Conservation (phyloP, 2,113 vertebrate species). For the Crocuta crocuta region DNA sequence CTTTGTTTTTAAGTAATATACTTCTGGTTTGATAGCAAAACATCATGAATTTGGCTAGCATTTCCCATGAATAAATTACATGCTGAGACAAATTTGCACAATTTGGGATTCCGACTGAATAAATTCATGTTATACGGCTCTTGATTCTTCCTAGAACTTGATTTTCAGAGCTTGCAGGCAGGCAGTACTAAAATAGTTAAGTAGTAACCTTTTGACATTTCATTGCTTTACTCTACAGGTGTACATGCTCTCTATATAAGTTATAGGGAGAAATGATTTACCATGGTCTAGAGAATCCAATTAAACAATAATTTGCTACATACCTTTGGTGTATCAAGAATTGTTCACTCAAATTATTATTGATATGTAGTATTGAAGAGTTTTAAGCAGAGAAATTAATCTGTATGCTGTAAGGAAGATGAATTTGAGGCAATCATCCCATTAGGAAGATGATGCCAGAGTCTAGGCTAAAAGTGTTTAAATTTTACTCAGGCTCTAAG, state of each 20-base stretch:
- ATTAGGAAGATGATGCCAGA: not conserved
- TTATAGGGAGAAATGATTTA: not conserved
- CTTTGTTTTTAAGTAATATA: not conserved
- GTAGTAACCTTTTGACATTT: not conserved
- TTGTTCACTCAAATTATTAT: not conserved
- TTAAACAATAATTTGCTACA: not conserved
- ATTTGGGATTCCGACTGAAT: not conserved
- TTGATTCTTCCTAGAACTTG: not conserved
- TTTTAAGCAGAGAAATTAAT: not conserved
- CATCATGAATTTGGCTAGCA: not conserved
- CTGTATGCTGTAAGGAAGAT: not conserved
- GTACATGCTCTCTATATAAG: not conserved
- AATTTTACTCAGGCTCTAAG: not conserved
- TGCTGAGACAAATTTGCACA: not conserved
- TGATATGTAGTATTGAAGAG: not conserved
- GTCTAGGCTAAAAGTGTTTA: not conserved
- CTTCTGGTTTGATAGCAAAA: not conserved
- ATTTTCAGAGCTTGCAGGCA: not conserved
- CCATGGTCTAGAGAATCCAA: not conserved
- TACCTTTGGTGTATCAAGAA: not conserved
- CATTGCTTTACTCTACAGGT: not conserved
- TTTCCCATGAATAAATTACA: slow-evolving; percentile 6
- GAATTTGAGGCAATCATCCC: not conserved
- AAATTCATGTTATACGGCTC: not conserved
- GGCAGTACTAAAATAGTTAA: not conserved